Base-by-base conservation (phyloP, 2,888 invertebrate genomes). In the Trimorus sp. region DNA sequence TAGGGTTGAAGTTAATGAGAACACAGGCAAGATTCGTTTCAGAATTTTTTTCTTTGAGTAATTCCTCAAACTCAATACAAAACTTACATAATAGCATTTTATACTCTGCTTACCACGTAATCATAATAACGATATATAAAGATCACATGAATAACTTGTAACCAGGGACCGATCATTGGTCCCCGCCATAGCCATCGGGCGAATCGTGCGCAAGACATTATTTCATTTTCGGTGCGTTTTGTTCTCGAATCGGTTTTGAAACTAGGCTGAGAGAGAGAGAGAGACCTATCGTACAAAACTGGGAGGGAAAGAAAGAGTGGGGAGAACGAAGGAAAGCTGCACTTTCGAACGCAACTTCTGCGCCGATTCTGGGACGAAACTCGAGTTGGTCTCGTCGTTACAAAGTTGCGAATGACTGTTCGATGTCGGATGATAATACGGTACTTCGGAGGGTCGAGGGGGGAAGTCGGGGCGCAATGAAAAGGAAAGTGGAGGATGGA, bases 11-110 rank as follows among this genome's bases (percentile, higher is more conserved):
- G 6, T 7, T 11, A 56, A 79, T 75, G 38, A 82, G 16, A 62
- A 85, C 73, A 84, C 80, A 53, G 14, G 66, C 62, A 59, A 78
- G 65, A 53, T 86, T 84, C 81, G 76, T 81, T 81, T 81, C 73
- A 76, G 62, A 82, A 75, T 79, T 63, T 84, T 79, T 84, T 82
- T 83, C 84, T 85, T 82, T 82, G 79, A 83, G 77, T 82, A 83
- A 82, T 82, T 84, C 82, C 85, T 81, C 81, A 81, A 87, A 87
- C 85, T 87, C 87, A 88, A 88, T 89, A 89, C 86, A 89, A 89
- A 89, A 89, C 87, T 89, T 88, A 89, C 86, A 84, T 87, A 88
- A 89, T 87, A 88, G 87, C 88, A 85, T 87, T 83, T 86, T 88
- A 87, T 88, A 87, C 85, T 88, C 87, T 87, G 86, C 84, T 86